Base-by-base conservation (phyloP, 2,888 invertebrate species). In the Spilarctia lutea region DNA sequence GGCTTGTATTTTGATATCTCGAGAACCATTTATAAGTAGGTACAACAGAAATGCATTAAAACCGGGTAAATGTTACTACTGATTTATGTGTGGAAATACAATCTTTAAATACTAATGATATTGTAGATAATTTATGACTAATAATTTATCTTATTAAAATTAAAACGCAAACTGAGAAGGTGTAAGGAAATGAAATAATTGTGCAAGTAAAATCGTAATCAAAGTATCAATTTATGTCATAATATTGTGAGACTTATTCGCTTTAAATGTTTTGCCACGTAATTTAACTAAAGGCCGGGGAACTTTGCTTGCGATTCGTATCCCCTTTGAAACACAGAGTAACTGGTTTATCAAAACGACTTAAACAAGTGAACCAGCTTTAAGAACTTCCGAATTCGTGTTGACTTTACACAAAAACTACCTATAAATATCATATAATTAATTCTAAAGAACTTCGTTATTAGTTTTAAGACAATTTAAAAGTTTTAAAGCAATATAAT, bases 351-450 rank as follows among this genome's bases (percentile, higher is more conserved):
- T 75, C 66, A 75, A 75, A 72, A 75, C 74, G 52, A 73, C 74
- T 80, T 75, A 80, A 83, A 82, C 83, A 83, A 83, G 78, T 81
- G 85, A 74, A 76, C 52, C 81, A 77, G 79, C 74, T 73, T 81
- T 75, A 74, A 75, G 71, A 71, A 79, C 79, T 68, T 76, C 85
- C 75, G 75, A 76, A 74, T 75, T 80, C 78, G 75, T 70, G 69
- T 70, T 56, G 69, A 69, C 56, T 39, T 69, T 56, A 56, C 35
- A n/a, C 56, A 35, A 18, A 68, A 69, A 27, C 30, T 30, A 68
- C 11, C 68, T 45, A 68, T 27, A 30, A 10, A 45, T 67, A 45
- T 16, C 1, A 24, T 56, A n/a, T 35, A 56, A 52, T 69, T 63
- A 6, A 63, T 63, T 30, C 30, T 30, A 30, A 63, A 30, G 30